Base-by-base conservation (phyloP, 2,797 vertebrate genomes). In the Rhynchonycteris naso region DNA sequence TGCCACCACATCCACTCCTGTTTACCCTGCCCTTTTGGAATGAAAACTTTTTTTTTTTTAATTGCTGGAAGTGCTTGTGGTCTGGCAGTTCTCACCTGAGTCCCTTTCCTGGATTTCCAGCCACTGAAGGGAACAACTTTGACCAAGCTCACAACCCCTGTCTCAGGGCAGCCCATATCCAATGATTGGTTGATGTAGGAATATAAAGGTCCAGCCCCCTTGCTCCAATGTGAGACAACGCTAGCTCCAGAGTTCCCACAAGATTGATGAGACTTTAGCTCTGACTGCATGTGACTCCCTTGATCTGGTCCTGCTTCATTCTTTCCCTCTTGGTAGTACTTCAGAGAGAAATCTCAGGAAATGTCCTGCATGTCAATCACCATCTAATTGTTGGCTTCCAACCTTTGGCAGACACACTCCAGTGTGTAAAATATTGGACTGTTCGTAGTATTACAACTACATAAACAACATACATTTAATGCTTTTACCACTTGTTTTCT, bases 91-190 rank as follows among this genome's bases (percentile, higher is more conserved):
- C 16, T 69, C 59, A 47, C 26, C 30, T 47, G 10, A 33, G 21
- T 15, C 59, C 35, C 22, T 66, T 3, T 4, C 3, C 22, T 2
- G 4, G 22, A 76, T 43, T 7, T 0, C 61, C 22, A 58, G 30
- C 22, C 47, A 76, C 65, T 22, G 30, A 3, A 28, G 19, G 35
- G 22, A 30, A 47, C 59, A 47, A 5, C 79, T 28, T 83, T 24
- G 9, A 52, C 26, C 58, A 38, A 54, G 43, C 19, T 65, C 58
- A 63, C 2, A 1, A 38, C 8, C 1, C n/a, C n/a, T 66, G 15
- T 16, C 4, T 0, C 21, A 0, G 26, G 33, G 26, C 12, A 43
- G 79, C 54, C n/a, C 1, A 50, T 24, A 22, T 50, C 43, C 43
- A 66, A 6, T 47, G 50, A 28, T 28, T 1, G 9, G 6, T n/a